A percentile compares a stretch with the other conserved stretches of the same genome.
phyloP scores from a whole-genome alignment of 30 jellyfish, hydroid and myxozoan species.

The Sanderia malayensis region DNA sequence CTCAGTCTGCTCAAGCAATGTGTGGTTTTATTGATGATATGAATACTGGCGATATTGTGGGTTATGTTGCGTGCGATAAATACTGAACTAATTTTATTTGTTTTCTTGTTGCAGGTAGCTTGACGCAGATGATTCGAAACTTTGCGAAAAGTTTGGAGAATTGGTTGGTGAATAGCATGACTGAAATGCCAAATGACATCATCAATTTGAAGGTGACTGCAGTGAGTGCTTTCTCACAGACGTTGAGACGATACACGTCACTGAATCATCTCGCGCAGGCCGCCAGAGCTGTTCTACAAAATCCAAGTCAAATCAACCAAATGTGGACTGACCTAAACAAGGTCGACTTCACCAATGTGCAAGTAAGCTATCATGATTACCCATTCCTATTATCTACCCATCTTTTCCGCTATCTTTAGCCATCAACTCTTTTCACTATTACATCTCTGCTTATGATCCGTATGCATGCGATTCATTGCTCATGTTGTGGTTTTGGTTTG shows the following conservation, averaged over 20 bases:
- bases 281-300: conserved; percentile 95
- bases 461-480: not conserved
- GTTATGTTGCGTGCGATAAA: not conserved
- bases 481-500: not conserved
- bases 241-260: conserved; percentile 96
- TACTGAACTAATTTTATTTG: not conserved
- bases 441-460: no score
- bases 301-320: conserved; percentile 94
- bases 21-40: no score
- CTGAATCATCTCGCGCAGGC: conserved; percentile 98
- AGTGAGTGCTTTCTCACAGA: conserved; percentile 95
- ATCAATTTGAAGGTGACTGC: conserved; percentile 95
- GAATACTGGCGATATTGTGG: no score
- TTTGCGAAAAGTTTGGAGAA: conserved; percentile 94
- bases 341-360: conserved; percentile 95
- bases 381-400: no score
- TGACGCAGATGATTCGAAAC: conserved; percentile 92
- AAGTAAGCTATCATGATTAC: conserved; percentile 20
- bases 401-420: no score
- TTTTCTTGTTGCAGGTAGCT: conserved; percentile 60
- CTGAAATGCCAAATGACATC: conserved; percentile 95
- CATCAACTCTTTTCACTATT: no score
- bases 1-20: no score
- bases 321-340: conserved; percentile 94
- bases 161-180: conserved; percentile 89